Evolutionary conservation across 2,797 vertebrate genomes (phyloP), one percentile per base, ranked within the genome.

Genomic region (Danio tinwini): DNA sequence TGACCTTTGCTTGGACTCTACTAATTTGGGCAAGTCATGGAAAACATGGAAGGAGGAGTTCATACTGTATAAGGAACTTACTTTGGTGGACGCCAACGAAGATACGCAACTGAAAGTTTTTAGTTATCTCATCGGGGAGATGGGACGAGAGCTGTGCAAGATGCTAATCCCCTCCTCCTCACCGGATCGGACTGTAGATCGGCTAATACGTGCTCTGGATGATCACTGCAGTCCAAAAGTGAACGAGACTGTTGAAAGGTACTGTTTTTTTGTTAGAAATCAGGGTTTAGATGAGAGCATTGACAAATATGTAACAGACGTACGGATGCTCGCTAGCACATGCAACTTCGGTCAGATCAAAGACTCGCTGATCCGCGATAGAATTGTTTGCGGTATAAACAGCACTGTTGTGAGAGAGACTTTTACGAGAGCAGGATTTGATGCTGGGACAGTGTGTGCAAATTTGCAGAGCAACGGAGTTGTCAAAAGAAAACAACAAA

Each of bases 331-430:
- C 3, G 56, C 82, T 44, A 82, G 63, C 37, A 84, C 9, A 0
- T 83, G 82, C 39, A 86, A 83, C 37, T 87, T 83, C 40, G 42
- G 65, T 2, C 11, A 73, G 0, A 68, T 83, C 14, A 59, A 59
- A 68, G 63, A 75, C 53, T 69, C 63, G 1, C 47, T 73, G 13
- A 58, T 74, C 29, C 13, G 67, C 7, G 82, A 83, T 16, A 1
- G 65, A 0, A 77, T 84, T 13, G 71, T 83, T 6, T 87, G 85
- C 55, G 67, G 86, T 6, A 82, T 12, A 14, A 56, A 49, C 7
- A 78, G 49, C 19, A 58, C 79, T 7, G 6, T 10, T 0, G 6
- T 68, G 45, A 79, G 74, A 19, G 45, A 58, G 61, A 42, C 8
- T 81, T 5, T 21, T 84, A 7, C 45, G 76, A 3, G 81, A 85